Percentiles rank a stretch among this genome's conserved stretches.
Conservation (phyloP, 2,888 invertebrate species). For the Chymomyza procnemis region DNA sequence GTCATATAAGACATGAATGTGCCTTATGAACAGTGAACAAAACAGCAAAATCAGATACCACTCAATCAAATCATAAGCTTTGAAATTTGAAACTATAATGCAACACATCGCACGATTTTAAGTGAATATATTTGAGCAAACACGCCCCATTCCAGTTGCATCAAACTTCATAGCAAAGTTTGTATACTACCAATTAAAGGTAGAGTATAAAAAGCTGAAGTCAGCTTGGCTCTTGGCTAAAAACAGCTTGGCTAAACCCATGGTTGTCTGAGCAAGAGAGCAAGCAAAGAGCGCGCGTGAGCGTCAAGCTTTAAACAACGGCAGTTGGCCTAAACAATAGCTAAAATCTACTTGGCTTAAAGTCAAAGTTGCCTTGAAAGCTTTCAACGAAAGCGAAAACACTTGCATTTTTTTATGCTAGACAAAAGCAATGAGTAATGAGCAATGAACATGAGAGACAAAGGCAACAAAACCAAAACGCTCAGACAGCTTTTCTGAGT, state of each 20-base stretch:
- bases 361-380: slow-evolving; percentile 62
- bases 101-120: too few relatives aligned
- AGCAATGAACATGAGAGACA: background rate
- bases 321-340: slow-evolving; percentile 22
- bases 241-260: slow-evolving; percentile 5
- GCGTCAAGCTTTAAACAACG: slow-evolving; percentile 21
- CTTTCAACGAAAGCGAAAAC: slow-evolving; percentile 74
- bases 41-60: too few relatives aligned
- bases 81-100: too few relatives aligned
- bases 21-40: too few relatives aligned
- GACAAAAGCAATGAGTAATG: slow-evolving; percentile 10
- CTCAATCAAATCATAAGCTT: too few relatives aligned
- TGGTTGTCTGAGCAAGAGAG: slow-evolving; percentile 3
- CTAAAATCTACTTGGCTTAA: slow-evolving; percentile 16
- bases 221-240: background rate
- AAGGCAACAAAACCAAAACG: background rate
- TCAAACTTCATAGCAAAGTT: background rate
- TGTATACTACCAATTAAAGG: background rate
- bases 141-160: background rate
- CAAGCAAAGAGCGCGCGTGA: slow-evolving; percentile 1
- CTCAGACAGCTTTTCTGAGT: background rate
- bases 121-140: background rate
- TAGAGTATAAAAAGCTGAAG: background rate
- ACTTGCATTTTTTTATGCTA: slow-evolving; percentile 66
- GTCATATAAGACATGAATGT: too few relatives aligned